Evolutionary conservation across 2,113 vertebrate species (phyloP).

Genomic region (Buteo buteo): DNA sequence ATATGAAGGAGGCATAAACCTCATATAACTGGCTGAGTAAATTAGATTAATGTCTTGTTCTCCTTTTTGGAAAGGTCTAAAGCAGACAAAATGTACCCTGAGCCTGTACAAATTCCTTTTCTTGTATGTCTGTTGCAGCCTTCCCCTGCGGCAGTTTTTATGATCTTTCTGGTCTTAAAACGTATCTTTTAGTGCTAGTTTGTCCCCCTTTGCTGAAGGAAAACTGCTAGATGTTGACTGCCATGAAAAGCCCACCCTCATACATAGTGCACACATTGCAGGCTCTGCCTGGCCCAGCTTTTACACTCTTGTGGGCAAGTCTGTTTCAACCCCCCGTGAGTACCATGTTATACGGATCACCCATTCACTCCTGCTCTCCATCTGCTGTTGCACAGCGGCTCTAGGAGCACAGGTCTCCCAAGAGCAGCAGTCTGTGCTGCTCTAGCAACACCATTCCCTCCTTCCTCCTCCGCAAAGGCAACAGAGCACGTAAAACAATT

Average conservation of each 20-base stretch:
- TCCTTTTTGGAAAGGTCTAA: slow-evolving; percentile 21
- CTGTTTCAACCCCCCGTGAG: not conserved
- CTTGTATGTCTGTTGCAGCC: not conserved
- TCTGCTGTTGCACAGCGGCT: not conserved
- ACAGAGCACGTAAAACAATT: not conserved
- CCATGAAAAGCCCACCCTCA: not conserved
- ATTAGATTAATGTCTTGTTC: slow-evolving; percentile 45
- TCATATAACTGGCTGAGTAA: slow-evolving; percentile 25
- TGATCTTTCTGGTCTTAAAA: not conserved
- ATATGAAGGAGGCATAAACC: slow-evolving; percentile 28
- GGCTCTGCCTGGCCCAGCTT: not conserved
- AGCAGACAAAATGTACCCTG: slow-evolving; percentile 28
- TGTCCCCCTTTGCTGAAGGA: not conserved
- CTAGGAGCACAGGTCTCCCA: not conserved
- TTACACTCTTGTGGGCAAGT: not conserved
- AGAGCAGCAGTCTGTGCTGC: not conserved
- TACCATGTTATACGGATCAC: not conserved
- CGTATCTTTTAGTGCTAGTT: not conserved
- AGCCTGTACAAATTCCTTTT: not conserved
- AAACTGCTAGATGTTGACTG: not conserved
- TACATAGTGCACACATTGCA: accelerated
- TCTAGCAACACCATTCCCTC: not conserved
- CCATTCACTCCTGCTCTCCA: not conserved
- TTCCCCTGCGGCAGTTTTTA: not conserved
- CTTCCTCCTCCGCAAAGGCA: not conserved